Percentiles rank a stretch among this genome's conserved stretches.
phyloP scores from a whole-genome alignment of 2,113 vertebrate species.

The Suricata suricatta region DNA sequence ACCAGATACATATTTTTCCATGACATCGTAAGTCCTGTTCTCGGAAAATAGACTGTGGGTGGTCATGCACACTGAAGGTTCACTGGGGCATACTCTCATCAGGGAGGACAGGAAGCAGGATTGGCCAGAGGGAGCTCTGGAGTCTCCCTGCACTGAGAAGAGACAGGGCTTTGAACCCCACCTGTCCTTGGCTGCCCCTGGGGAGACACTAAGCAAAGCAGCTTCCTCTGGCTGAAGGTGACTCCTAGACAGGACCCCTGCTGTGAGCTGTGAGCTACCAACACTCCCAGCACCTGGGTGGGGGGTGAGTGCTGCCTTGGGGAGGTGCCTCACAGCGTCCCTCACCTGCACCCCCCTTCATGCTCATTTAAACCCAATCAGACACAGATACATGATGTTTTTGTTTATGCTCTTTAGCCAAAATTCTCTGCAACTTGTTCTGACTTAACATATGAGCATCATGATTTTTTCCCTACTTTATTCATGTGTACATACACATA shows the following conservation, averaged over 20 bases:
- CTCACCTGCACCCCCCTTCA: background rate
- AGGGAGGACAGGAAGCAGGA: background rate
- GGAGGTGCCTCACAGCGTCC: background rate
- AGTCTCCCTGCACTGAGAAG: background rate
- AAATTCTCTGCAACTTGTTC: background rate
- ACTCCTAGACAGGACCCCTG: background rate
- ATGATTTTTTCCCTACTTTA: background rate
- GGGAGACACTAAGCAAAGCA: background rate
- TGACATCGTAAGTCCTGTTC: background rate
- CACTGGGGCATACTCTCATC: too few species aligned
- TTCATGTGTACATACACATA: background rate
- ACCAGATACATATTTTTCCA: background rate
- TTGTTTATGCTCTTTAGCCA: slow-evolving; percentile 25
- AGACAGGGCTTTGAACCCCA: background rate
- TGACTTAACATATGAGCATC: background rate
- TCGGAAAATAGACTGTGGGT: background rate
- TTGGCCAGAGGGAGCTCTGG: fast-evolving
- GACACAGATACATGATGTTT: background rate
- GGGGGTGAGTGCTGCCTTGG: background rate
- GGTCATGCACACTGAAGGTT: background rate
- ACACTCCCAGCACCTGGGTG: background rate
- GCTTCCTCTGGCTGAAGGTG: background rate
- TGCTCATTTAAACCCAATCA: slow-evolving; percentile 2
- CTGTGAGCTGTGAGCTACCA: background rate
- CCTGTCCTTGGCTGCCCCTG: background rate